Percentiles rank a stretch among this genome's conserved stretches.
phyloP scores from a whole-genome alignment of 2,797 vertebrate genomes.

The Sciaenops ocellatus region DNA sequence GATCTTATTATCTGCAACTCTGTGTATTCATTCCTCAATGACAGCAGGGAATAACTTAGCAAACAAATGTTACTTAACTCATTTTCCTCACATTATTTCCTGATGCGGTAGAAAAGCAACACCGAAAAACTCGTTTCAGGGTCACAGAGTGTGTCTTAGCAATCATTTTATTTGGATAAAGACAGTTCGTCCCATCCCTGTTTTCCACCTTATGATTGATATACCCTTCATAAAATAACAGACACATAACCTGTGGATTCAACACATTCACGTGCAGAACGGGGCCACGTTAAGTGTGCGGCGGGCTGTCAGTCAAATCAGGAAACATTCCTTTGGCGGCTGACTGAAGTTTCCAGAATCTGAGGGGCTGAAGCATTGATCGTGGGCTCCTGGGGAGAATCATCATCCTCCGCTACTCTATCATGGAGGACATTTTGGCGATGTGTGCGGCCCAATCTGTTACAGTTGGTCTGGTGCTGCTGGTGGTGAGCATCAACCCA shows the following conservation, averaged over 20 bases:
- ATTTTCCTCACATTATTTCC: neutral
- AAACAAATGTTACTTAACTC: neutral
- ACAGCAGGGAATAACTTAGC: constrained; percentile 3
- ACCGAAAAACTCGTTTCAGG: neutral
- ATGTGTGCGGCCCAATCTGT: constrained; percentile 30
- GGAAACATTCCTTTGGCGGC: constrained; percentile 44
- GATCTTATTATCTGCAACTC: neutral
- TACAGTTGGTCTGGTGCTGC: constrained; percentile 19
- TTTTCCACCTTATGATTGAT: constrained; percentile 20
- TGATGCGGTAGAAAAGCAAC: neutral
- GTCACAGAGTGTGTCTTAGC: neutral
- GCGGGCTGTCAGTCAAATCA: constrained; percentile 29
- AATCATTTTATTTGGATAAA: neutral
- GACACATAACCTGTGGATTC: constrained; percentile 10
- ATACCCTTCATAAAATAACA: constrained; percentile 1
- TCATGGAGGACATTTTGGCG: constrained; percentile 21
- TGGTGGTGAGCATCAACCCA: constrained; percentile 35
- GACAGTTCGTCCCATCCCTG: neutral
- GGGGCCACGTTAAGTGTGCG: constrained; percentile 1
- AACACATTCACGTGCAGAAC: neutral
- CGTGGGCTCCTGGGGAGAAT: constrained; percentile 3
- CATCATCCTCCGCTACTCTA: constrained; percentile 3
- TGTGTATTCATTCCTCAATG: neutral
- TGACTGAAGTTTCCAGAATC: constrained; percentile 49
- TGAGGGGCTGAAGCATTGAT: constrained; percentile 19